Evolutionary conservation across 1,140 invertebrate genomes (phyloP).

Genomic region (Andrena cerasifolii): DNA sequence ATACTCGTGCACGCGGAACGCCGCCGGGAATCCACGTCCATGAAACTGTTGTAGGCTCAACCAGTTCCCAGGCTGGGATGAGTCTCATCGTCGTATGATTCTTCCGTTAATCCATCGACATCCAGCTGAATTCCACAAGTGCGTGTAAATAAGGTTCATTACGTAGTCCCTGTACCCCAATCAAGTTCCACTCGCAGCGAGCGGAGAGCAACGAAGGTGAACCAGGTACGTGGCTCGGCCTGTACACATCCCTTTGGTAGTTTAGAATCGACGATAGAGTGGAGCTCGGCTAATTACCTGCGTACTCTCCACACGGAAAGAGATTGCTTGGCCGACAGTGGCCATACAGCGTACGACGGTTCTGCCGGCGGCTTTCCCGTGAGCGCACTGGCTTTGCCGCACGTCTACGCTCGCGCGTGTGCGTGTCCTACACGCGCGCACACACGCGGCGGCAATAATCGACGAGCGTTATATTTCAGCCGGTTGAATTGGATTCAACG

Average conservation of each 20-base stretch:
- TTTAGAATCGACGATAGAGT: conserved; percentile 60
- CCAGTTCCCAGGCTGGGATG: too few relatives aligned
- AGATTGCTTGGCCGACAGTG: conserved; percentile 53
- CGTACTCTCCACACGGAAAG: conserved; percentile 52
- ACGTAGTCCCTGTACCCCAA: too few relatives aligned
- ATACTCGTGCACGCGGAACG: too few relatives aligned
- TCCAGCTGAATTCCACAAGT: too few relatives aligned
- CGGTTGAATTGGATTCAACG: conserved; percentile 68
- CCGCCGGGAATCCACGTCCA: too few relatives aligned
- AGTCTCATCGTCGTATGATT: too few relatives aligned
- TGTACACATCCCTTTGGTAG: conserved; percentile 36
- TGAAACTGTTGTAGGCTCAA: too few relatives aligned
- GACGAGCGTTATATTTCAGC: conserved; percentile 65
- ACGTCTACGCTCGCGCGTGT: not conserved
- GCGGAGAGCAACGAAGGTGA: too few relatives aligned
- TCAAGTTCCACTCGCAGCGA: too few relatives aligned
- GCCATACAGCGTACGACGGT: not conserved
- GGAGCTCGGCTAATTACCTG: conserved; percentile 61
- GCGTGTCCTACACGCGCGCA: too few relatives aligned
- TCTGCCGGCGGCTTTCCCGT: not conserved
- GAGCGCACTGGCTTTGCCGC: not conserved
- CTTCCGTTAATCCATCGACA: too few relatives aligned
- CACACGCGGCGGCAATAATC: conserved; percentile 51
- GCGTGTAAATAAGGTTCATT: too few relatives aligned
- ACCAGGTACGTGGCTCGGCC: not conserved